These are phyloP conservation scores for Pemphigus obesinymphae DNA, from an alignment of 1,140 invertebrate species.

Conservation along the genomic window DNA sequence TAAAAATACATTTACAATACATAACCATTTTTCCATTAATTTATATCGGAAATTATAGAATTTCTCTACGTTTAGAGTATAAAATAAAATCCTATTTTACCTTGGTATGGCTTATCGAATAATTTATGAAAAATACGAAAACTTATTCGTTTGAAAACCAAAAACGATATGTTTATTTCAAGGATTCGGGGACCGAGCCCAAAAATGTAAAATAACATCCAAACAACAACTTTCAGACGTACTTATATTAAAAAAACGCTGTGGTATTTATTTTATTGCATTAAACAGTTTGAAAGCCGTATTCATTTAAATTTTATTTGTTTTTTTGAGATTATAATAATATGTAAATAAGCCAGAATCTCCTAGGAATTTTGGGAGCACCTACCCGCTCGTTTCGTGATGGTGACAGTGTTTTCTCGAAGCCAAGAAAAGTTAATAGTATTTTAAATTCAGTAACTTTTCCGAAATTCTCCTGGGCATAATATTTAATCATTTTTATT, in stretches of 20 bases:
- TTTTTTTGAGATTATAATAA: slow-evolving; percentile 15
- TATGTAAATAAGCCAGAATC: slow-evolving; percentile 26
- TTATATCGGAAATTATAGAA: no score
- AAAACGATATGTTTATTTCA: slow-evolving; percentile 6
- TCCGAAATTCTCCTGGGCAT: background rate
- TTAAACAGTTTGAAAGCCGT: background rate
- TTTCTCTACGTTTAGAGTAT: no score
- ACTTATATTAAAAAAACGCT: background rate
- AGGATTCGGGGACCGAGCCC: background rate
- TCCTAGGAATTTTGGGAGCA: slow-evolving; percentile 15
- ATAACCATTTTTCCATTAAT: no score
- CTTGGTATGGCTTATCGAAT: no score
- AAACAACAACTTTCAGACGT: background rate
- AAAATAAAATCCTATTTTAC: no score
- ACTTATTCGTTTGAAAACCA: background rate
- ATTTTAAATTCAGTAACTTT: slow-evolving; percentile 34
- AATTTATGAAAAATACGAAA: background rate
- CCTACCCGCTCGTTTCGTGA: background rate
- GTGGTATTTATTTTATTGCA: slow-evolving; percentile 10
- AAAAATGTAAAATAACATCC: background rate
- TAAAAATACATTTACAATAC: no score
- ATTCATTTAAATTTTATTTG: slow-evolving; percentile 16
- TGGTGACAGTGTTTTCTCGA: slow-evolving; percentile 5
- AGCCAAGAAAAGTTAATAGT: slow-evolving; percentile 14
- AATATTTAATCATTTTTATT: slow-evolving; percentile 26